Evolutionary conservation across 2,888 invertebrate species (phyloP).

Genomic region (Tineola bisselliella): DNA sequence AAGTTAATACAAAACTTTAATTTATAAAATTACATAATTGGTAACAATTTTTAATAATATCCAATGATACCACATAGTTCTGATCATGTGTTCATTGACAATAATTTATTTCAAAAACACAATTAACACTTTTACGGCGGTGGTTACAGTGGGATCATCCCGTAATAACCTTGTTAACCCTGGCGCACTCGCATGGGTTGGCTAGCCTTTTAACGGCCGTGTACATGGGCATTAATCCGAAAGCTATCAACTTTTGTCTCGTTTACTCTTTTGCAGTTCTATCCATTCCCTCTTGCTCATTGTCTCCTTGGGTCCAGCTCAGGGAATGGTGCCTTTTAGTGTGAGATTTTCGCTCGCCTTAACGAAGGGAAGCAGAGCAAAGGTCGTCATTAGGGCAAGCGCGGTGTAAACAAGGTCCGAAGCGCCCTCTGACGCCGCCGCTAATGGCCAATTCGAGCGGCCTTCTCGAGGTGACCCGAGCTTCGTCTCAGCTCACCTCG

Average conservation of each 20-base stretch:
- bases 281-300: slow-evolving; percentile 43
- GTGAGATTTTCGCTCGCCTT: slow-evolving; percentile 67
- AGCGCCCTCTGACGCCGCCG: slow-evolving; percentile 39
- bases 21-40: not conserved
- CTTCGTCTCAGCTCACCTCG: slow-evolving; percentile 48
- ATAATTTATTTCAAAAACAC: slow-evolving; percentile 54
- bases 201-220: slow-evolving; percentile 65
- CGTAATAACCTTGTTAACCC: slow-evolving; percentile 69
- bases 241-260: slow-evolving; percentile 61
- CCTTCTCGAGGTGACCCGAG: slow-evolving; percentile 63
- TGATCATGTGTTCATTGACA: slow-evolving; percentile 21
- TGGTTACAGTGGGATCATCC: slow-evolving; percentile 62
- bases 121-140: slow-evolving; percentile 66
- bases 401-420: slow-evolving; percentile 68
- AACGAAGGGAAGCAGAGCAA: slow-evolving; percentile 69
- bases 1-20: not conserved
- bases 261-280: slow-evolving; percentile 34
- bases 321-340: slow-evolving; percentile 63
- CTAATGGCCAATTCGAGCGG: slow-evolving; percentile 68
- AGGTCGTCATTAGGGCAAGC: slow-evolving; percentile 70
- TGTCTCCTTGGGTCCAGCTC: slow-evolving; percentile 53
- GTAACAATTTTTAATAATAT: not conserved
- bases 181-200: slow-evolving; percentile 54
- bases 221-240: slow-evolving; percentile 67
- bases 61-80: no score